Evolutionary conservation across 2,113 vertebrate species (phyloP), one percentile per base, ranked within the genome.

Genomic region (Epinephelus fuscoguttatus): DNA sequence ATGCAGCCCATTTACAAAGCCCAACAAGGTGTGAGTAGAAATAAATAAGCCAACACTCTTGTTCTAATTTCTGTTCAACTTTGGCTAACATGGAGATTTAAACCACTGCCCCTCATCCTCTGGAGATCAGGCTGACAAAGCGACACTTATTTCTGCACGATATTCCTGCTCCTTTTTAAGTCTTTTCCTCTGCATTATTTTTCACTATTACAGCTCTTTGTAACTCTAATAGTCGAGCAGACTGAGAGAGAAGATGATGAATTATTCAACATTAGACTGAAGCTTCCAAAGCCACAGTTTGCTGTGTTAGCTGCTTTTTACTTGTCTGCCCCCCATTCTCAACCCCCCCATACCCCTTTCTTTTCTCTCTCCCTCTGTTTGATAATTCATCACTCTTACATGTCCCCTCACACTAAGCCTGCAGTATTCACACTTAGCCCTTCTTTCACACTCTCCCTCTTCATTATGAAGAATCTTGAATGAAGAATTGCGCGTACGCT

Each of bases 191-290:
- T 30, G 84, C 37, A 81, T 85, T 81, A 78, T 86, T 88, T 84
- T 84, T 84, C 72, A 85, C 55, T 70, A 25, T 86, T 85, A 80
- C 73, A 70, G 75, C 84, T 89, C 84, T 85, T 86, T 84, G 81
- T 82, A 82, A 81, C 81, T 81, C 56, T 80, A 75, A 89, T 78
- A 82, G 66, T 88, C 25, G 21, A 86, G 69, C 25, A 85, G 75
- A 87, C 77, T 40, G 75, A 79, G 81, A 84, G 70, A 47, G 70
- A 81, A 74, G 68, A 60, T 25, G 73, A 87, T 94, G 88, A 93
- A 93, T 93, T 84, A 94, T 94, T 94, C 91, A 94, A 18, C 75
- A 23, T 73, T 57, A 52, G 71, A 66, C 73, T 67, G 77, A 81
- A 79, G 82, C 81, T 85, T 85, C 78, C 80, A 82, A 78, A 86